These are phyloP conservation scores for Oxytorus armatus DNA, from an alignment of 2,888 invertebrate genomes.

Conservation along the genomic window DNA sequence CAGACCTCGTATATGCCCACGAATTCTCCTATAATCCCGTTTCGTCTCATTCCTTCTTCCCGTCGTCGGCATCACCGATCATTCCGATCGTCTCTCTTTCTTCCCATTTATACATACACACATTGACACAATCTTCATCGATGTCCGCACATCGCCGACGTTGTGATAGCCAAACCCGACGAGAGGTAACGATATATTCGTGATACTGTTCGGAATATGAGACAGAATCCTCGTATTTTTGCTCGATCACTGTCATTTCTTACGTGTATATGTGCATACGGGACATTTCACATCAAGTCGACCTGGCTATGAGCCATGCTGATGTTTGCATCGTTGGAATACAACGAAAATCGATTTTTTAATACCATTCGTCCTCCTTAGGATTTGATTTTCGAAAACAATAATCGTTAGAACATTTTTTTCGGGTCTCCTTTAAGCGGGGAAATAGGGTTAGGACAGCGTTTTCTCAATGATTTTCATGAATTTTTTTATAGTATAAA, in stretches of 20 bases:
- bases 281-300: neutral
- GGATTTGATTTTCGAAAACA: too few relatives aligned
- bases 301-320: too few relatives aligned
- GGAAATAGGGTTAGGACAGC: too few relatives aligned
- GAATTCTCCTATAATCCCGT: conserved; percentile 30
- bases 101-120: conserved; percentile 34
- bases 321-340: too few relatives aligned
- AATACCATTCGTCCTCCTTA: too few relatives aligned
- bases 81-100: conserved; percentile 12
- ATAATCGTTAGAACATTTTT: too few relatives aligned
- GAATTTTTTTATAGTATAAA: too few relatives aligned
- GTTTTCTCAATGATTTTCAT: too few relatives aligned
- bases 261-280: neutral
- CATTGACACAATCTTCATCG: conserved; percentile 34
- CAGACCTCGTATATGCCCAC: too few relatives aligned
- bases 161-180: conserved; percentile 13
- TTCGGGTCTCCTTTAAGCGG: too few relatives aligned
- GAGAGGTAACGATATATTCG: conserved; percentile 56
- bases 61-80: conserved; percentile 45
- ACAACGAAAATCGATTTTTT: too few relatives aligned
- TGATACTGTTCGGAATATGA: conserved; percentile 49
- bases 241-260: conserved; percentile 58
- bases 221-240: conserved; percentile 52
- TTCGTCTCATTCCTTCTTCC: conserved; percentile 46
- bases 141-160: conserved; percentile 22